Conservation (phyloP, 37 sponge, comb jelly and placozoan genomes). For the Mnemiopsis leidyi region DNA sequence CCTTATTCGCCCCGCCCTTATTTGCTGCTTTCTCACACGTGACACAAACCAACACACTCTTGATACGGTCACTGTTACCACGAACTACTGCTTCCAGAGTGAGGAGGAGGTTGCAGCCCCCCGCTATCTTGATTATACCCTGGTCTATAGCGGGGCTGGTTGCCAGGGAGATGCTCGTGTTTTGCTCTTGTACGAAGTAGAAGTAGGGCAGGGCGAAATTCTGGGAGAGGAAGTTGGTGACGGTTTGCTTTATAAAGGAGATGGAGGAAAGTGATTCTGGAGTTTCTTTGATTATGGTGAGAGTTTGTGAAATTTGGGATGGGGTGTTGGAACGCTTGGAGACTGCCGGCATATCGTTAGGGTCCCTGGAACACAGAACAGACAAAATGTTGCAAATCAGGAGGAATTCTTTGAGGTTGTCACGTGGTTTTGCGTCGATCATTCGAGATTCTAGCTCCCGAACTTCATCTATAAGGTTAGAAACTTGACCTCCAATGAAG, state of each 20-base stretch:
- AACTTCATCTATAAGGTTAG: neutral
- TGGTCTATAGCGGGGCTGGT: constrained; percentile 58
- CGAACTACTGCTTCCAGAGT: constrained; percentile 52
- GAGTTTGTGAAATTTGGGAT: neutral
- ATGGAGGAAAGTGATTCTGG: neutral
- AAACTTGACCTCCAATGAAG: neutral
- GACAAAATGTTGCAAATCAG: neutral
- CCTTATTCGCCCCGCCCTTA: neutral
- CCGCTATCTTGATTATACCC: constrained; percentile 26
- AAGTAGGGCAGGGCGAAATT: neutral
- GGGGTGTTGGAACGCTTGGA: neutral
- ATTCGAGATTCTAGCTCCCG: neutral
- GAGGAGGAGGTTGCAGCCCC: neutral
- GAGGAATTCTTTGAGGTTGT: neutral
- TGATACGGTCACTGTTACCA: constrained; percentile 18
- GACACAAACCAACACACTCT: neutral
- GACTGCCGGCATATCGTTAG: neutral
- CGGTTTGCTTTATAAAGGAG: constrained; percentile 51
- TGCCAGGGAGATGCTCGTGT: constrained; percentile 17
- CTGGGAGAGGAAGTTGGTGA: neutral
- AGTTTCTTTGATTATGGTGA: neutral
- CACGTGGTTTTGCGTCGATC: constrained; percentile 38
- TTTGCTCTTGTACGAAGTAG: constrained; percentile 53
- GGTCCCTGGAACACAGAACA: neutral
- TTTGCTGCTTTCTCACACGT: neutral